These are phyloP conservation scores for Nyctalus aviator DNA, from an alignment of 2,797 vertebrate species.

Conservation along the genomic window DNA sequence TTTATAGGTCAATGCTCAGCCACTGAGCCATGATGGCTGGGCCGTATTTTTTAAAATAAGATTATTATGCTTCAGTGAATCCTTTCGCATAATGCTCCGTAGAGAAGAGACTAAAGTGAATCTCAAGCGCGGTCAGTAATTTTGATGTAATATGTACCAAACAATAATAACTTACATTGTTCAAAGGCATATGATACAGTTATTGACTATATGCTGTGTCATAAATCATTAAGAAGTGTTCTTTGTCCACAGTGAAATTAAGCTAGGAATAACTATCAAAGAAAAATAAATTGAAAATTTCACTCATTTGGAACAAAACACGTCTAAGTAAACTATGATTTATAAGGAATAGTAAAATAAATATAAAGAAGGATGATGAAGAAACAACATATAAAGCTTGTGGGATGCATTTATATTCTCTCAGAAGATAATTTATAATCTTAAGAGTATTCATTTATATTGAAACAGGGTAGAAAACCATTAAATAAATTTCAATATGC, in stretches of 20 bases:
- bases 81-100: not conserved
- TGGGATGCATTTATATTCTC: not conserved
- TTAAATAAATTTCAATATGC: not conserved
- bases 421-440: not conserved
- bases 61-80: not conserved
- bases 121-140: not conserved
- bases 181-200: not conserved
- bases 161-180: not conserved
- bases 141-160: not conserved
- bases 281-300: not conserved
- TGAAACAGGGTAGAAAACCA: not conserved
- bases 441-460: not conserved
- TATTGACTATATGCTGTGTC: not conserved
- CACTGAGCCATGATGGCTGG: too few species aligned
- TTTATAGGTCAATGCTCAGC: too few species aligned
- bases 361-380: not conserved
- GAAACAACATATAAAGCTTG: not conserved
- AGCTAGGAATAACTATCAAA: not conserved
- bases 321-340: not conserved
- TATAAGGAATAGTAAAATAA: constrained; percentile 14
- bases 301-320: not conserved
- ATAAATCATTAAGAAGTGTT: not conserved
- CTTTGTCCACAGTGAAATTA: not conserved
- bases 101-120: not conserved
- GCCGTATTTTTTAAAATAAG: not conserved